Conservation (phyloP, 2,113 vertebrate species). For the Embiotoca jacksoni region DNA sequence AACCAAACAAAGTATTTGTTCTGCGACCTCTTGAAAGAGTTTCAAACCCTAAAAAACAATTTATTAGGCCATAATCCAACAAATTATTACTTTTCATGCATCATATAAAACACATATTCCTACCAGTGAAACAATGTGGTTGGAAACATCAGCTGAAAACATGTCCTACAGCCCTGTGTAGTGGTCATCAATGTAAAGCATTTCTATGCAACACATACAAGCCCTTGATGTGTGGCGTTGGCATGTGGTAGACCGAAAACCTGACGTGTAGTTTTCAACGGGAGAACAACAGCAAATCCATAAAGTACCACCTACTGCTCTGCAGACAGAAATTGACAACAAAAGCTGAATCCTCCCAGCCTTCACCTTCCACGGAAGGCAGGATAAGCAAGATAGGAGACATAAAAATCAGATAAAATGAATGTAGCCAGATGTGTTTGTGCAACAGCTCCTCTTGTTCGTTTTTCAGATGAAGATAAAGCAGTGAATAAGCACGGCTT, state of each 20-base stretch:
- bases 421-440: conserved; percentile 35
- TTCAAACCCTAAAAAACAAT: background rate
- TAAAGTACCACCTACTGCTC: conserved; percentile 59
- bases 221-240: conserved; percentile 12
- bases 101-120: background rate
- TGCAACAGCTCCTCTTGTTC: conserved; percentile 29
- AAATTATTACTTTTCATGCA: background rate
- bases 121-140: background rate
- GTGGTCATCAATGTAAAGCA: background rate
- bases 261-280: conserved; percentile 60
- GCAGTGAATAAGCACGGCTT: background rate
- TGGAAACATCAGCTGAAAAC: background rate
- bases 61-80: background rate
- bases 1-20: too few species aligned
- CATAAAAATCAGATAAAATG: conserved; percentile 45
- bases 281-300: conserved; percentile 56
- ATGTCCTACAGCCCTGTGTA: background rate
- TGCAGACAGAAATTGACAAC: conserved; percentile 53
- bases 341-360: conserved; percentile 52
- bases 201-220: background rate
- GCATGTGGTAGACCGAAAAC: conserved; percentile 46
- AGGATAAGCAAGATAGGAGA: conserved; percentile 43
- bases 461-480: conserved; percentile 4
- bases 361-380: conserved; percentile 37
- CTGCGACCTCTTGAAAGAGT: too few species aligned